These are phyloP conservation scores for Serripes groenlandicus DNA, from an alignment of 2,888 invertebrate species.

Conservation along the genomic window DNA sequence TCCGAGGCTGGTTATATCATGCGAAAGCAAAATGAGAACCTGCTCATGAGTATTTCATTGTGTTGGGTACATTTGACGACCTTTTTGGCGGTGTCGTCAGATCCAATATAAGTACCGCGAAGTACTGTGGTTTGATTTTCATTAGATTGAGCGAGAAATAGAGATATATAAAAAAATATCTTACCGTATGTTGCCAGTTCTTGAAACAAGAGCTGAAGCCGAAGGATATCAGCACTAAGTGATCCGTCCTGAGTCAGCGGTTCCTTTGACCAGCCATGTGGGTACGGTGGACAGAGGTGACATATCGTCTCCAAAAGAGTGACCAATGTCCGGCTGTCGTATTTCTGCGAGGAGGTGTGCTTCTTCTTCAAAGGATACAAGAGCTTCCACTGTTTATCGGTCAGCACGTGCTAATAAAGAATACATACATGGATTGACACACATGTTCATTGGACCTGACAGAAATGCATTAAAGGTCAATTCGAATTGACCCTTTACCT, in stretches of 20 bases:
- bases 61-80: no score
- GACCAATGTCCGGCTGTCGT: constrained; percentile 75
- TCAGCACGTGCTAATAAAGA: constrained; percentile 59
- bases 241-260: constrained; percentile 79
- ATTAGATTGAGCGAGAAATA: no score
- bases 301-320: constrained; percentile 81
- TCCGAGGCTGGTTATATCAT: no score
- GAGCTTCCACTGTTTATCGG: constrained; percentile 75
- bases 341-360: constrained; percentile 73
- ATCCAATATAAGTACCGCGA: no score
- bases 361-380: constrained; percentile 76
- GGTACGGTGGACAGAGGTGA: constrained; percentile 83
- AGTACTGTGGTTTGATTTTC: no score
- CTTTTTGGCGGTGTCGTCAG: no score
- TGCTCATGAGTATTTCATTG: no score
- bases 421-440: neutral
- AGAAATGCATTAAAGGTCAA: no score
- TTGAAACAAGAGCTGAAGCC: constrained; percentile 75
- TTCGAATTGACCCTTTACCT: no score
- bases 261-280: constrained; percentile 81
- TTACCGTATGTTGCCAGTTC: constrained; percentile 69
- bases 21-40: no score
- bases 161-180: no score
- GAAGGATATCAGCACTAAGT: constrained; percentile 80
- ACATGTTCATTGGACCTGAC: no score